Evolutionary conservation across 2,797 vertebrate species (phyloP), one percentile per base, ranked within the genome.

Genomic region (Ctenopoma kingsleyae): DNA sequence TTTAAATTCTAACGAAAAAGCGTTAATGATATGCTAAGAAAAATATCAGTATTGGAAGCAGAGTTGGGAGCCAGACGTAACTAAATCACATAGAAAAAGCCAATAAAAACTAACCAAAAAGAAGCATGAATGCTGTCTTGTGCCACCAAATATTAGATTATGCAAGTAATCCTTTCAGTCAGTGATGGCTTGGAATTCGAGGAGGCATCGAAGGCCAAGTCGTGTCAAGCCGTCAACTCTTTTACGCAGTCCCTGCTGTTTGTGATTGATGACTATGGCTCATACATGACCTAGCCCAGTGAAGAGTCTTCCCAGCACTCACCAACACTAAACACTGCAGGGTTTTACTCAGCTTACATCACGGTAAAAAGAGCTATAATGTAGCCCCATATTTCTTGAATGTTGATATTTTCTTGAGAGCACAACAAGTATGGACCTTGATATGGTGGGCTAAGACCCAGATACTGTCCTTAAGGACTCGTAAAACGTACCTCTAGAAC

Each of bases 101-200:
- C 91, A 94, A 94, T 92, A 86, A 90, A 93, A 91, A 92, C 89
- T 35, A 64, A 65, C 89, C 75, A 74, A 83, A 89, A 84, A 70
- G 69, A 75, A 65, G 64, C 84, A 93, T 94, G 90, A 95, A 94
- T 93, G 92, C 85, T 87, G 92, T 93, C 88, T 91, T 94, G 93
- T 94, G 90, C 90, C 88, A 90, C 84, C 38, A 89, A 91, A 92
- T 91, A 89, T 90, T 89, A 86, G 80, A 89, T 90, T 89, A 85
- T 91, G 89, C 85, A 88, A 92, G 88, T 91, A 68, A 92, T 93
- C 85, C 81, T 91, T 87, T 92, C 90, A 90, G 85, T 86, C 76
- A 64, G 75, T 19, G 65, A 84, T 74, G 70, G 82, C 82, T 81
- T 83, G 89, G 90, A 92, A 90, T 90, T 86, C 1, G 35, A 76